Base-by-base conservation (phyloP, 2,888 invertebrate genomes). In the Dyspetes luteomarginatus region DNA sequence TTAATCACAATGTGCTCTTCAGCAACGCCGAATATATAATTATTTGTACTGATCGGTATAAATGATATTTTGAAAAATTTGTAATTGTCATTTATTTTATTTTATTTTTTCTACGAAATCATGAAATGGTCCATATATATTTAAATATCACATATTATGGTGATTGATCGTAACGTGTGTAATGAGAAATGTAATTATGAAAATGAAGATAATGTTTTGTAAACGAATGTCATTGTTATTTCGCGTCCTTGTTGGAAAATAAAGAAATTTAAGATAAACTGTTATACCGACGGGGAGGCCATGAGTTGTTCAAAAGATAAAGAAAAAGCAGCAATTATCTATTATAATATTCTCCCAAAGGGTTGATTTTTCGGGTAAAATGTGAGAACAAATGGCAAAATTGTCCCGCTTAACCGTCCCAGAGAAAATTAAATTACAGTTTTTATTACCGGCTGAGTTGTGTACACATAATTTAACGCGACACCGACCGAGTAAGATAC, bases 131-230 rank as follows among this genome's bases (percentile, higher is more conserved):
- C 17, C 22, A 58, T 19, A 67, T 56, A n/a, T n/a, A n/a, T 43
- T 68, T 17, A 41, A 62, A 78, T 78, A 78, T 68, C n/a, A n/a
- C 5, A 9, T 28, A 43, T 73, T 67, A 52, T 60, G 30, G 19
- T 73, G 72, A 22, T 62, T 30, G 73, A 73, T 60, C 62, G 55
- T 56, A 78, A 72, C 52, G 72, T 68, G 73, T 68, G 41, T 50
- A 73, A 78, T 26, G 24, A 30, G n/a, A 65, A 71, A 36, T 78
- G 78, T 78, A 78, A 73, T 78, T 78, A 73, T 62, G 73, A 19
- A 68, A 62, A 67, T 48, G 55, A 68, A 67, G 45, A 73, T 73
- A 62, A 73, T 62, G 60, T 73, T 73, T n/a, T 78, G 45, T 62
- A 78, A 78, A 56, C n/a, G 12, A 24, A 19, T 30, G 30, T 72